Percentiles rank a stretch among this genome's conserved stretches.
phyloP scores from a whole-genome alignment of 1,140 invertebrate genomes.

The Copidosoma floridanum region DNA sequence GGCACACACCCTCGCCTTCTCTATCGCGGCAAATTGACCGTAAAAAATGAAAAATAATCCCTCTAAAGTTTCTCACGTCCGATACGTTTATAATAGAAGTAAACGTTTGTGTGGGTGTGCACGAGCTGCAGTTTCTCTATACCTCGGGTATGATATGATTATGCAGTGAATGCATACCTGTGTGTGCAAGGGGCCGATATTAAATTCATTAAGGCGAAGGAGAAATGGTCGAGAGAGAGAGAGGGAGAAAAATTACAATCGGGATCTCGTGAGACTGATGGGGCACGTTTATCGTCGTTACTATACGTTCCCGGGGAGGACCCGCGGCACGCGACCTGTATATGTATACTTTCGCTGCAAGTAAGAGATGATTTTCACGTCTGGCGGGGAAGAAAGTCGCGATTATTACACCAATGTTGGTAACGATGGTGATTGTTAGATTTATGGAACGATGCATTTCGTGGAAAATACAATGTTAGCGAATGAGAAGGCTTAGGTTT shows the following conservation, averaged over 20 bases:
- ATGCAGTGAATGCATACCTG: neutral
- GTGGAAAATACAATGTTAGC: too few relatives aligned
- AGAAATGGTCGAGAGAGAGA: neutral
- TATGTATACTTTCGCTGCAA: neutral
- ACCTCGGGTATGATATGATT: too few relatives aligned
- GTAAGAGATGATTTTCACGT: conserved; percentile 1
- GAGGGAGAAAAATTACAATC: neutral
- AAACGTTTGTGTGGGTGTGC: too few relatives aligned
- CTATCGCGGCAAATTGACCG: neutral
- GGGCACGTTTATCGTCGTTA: too few relatives aligned
- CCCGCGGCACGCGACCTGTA: neutral
- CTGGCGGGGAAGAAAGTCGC: neutral
- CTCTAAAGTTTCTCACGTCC: conserved; percentile 5
- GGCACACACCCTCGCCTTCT: too few relatives aligned
- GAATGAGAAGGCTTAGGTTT: too few relatives aligned
- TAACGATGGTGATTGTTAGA: too few relatives aligned
- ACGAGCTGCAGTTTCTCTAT: too few relatives aligned
- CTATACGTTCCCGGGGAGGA: neutral
- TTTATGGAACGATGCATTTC: too few relatives aligned
- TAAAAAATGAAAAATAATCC: neutral
- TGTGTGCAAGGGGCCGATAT: neutral
- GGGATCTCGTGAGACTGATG: neutral
- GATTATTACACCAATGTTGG: neutral
- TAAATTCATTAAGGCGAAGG: neutral
- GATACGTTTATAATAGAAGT: too few relatives aligned